Evolutionary conservation across 2,888 invertebrate species (phyloP).

Genomic region (Dorcus hopei): DNA sequence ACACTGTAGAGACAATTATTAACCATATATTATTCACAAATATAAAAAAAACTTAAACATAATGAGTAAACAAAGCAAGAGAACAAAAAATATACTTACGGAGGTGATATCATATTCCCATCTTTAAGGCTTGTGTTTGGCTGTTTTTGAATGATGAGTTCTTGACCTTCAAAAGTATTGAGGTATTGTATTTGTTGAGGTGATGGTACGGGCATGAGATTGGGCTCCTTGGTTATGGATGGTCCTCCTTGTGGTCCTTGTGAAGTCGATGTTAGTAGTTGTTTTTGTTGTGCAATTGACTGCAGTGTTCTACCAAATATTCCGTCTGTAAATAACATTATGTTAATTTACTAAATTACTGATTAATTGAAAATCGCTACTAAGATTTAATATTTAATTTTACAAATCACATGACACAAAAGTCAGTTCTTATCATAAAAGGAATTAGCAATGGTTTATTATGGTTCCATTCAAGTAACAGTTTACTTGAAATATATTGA

Average conservation of each 20-base stretch:
- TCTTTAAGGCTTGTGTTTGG: constrained; percentile 87
- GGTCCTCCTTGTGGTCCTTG: constrained; percentile 38
- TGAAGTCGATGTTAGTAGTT: constrained; percentile 46
- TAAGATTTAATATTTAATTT: background rate
- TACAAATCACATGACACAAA: no score
- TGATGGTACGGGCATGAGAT: constrained; percentile 92
- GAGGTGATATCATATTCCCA: constrained; percentile 69
- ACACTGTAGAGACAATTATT: constrained; percentile 27
- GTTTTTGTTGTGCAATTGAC: constrained; percentile 61
- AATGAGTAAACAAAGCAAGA: background rate
- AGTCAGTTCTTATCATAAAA: background rate
- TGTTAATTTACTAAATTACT: no score
- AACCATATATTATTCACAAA: background rate
- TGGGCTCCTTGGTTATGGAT: constrained; percentile 70
- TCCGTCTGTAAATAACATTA: constrained; percentile 52
- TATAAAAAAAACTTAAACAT: background rate
- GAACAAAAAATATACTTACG: constrained; percentile 56
- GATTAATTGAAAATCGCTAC: no score
- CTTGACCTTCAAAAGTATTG: constrained; percentile 94
- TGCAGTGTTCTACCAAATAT: constrained; percentile 64
- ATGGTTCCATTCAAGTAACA: no score
- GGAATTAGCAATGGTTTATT: no score
- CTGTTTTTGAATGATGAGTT: constrained; percentile 93
- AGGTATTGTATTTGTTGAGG: constrained; percentile 95
- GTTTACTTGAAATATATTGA: no score